phyloP scores from a whole-genome alignment of 2,888 invertebrate species.

The Monopis laevigella region DNA sequence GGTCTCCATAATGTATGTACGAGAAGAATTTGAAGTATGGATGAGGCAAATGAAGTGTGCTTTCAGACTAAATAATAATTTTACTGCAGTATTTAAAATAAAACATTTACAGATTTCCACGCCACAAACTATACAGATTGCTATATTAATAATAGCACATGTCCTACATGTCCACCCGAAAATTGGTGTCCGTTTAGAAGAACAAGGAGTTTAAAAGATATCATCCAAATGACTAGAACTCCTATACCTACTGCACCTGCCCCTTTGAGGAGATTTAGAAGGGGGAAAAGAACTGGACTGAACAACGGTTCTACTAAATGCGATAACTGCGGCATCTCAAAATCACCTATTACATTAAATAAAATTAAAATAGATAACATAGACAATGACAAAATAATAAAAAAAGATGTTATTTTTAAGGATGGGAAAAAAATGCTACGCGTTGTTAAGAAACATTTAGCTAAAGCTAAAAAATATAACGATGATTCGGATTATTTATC shows the following conservation, averaged over 20 bases:
- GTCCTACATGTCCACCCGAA: slow-evolving; percentile 21
- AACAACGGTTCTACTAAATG: too few relatives aligned
- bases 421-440: slow-evolving; percentile 29
- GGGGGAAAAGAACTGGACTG: background rate
- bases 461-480: slow-evolving; percentile 11
- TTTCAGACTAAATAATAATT: too few relatives aligned
- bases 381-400: slow-evolving; percentile 22
- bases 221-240: too few relatives aligned
- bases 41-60: too few relatives aligned
- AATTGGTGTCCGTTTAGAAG: background rate
- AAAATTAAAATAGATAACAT: slow-evolving; percentile 13
- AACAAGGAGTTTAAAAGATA: background rate
- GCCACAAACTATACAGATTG: slow-evolving; percentile 32
- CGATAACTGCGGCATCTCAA: too few relatives aligned
- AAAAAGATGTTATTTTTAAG: slow-evolving; percentile 24
- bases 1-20: too few relatives aligned
- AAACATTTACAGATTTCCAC: slow-evolving; percentile 28
- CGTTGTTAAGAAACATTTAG: slow-evolving; percentile 26
- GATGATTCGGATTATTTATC: slow-evolving; percentile 27
- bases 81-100: background rate
- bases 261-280: background rate
- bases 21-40: too few relatives aligned
- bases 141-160: slow-evolving; percentile 22
- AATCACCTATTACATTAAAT: background rate
- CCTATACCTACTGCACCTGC: too few relatives aligned